A percentile compares a stretch with the other conserved stretches of the same genome.
Evolutionary conservation across 2,113 vertebrate species (phyloP).

Genomic region (Halcyon senegalensis): DNA sequence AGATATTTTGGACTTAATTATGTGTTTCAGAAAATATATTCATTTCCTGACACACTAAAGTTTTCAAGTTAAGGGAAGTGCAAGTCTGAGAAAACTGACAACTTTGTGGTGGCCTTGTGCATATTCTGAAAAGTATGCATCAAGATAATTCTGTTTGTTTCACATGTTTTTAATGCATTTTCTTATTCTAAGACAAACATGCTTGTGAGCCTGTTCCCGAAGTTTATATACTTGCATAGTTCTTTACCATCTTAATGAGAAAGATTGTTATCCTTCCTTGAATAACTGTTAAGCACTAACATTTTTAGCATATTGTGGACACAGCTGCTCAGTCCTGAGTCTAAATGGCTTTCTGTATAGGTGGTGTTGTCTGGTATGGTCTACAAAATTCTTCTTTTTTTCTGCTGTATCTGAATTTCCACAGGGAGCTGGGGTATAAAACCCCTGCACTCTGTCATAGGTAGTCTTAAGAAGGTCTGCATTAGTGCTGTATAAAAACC

Average conservation of each 20-base stretch:
- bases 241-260: neutral
- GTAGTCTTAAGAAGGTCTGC: neutral
- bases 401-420: neutral
- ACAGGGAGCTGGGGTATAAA: neutral
- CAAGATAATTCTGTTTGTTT: neutral
- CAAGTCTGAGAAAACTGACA: neutral
- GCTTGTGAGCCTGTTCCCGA: neutral
- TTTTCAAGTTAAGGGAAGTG: neutral
- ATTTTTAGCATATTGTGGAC: neutral
- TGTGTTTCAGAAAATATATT: neutral
- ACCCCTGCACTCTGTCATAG: neutral
- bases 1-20: neutral
- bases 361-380: neutral
- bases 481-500: neutral
- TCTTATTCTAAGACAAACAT: neutral
- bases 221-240: neutral
- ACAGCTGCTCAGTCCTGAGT: neutral
- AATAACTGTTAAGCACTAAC: neutral
- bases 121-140: neutral
- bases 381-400: neutral
- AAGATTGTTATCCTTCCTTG: neutral
- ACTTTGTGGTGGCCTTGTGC: neutral
- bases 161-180: neutral
- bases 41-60: neutral
- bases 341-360: neutral